phyloP scores from a whole-genome alignment of 2,797 vertebrate genomes.

The Lacerta agilis region DNA sequence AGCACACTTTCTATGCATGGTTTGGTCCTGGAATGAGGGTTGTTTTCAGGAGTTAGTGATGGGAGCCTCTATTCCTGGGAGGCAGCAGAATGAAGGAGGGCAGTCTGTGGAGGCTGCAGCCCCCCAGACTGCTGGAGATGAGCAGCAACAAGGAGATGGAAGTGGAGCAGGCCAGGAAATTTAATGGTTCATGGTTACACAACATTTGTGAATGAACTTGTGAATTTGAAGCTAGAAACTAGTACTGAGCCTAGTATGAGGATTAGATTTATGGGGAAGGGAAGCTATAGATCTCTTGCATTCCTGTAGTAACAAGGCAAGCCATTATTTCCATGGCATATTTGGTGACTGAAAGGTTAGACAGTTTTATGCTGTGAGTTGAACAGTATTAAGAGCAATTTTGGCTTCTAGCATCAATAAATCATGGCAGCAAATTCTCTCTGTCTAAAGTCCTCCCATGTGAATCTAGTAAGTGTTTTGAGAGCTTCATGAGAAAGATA shows the following conservation, averaged over 20 bases:
- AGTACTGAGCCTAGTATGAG: not conserved
- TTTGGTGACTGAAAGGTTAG: not conserved
- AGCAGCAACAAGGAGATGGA: not conserved
- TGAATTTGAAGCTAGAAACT: not conserved
- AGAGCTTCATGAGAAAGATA: constrained; percentile 19
- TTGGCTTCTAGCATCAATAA: not conserved
- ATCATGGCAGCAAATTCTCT: not conserved
- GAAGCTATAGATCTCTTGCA: not conserved
- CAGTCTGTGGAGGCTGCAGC: not conserved
- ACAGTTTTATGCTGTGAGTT: not conserved
- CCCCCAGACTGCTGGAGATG: not conserved
- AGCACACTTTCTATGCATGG: too few species aligned
- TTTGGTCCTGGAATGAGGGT: not conserved
- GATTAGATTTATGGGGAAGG: not conserved
- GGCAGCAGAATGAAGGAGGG: not conserved
- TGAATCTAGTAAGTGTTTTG: not conserved
- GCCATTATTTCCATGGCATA: not conserved
- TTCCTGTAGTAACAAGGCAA: not conserved
- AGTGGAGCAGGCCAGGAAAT: not conserved
- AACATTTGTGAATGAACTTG: not conserved
- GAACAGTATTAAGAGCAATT: not conserved
- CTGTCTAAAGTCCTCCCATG: constrained; percentile 15
- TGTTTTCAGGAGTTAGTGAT: not conserved
- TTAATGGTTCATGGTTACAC: too few species aligned
- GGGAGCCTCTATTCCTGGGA: not conserved